Percentiles rank a stretch among this genome's conserved stretches.
Evolutionary conservation across 1,140 invertebrate species (phyloP).

Genomic region (Asbolus verrucosus): DNA sequence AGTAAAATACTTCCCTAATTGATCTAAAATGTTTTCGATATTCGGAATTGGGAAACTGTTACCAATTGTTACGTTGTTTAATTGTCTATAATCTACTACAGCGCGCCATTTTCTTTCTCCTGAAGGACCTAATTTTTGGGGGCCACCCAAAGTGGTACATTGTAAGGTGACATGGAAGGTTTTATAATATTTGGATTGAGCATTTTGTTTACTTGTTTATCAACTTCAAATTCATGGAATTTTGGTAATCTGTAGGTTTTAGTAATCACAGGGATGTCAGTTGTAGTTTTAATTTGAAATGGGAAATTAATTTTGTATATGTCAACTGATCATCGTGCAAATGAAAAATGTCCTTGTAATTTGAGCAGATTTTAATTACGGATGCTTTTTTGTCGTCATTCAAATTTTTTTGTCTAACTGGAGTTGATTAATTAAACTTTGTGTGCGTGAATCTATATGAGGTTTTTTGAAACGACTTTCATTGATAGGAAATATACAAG

Average conservation of each 20-base stretch:
- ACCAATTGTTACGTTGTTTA: slow-evolving; percentile 60
- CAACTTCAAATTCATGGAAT: slow-evolving; percentile 63
- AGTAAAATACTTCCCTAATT: too few species aligned
- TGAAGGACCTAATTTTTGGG: slow-evolving; percentile 63
- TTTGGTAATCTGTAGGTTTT: slow-evolving; percentile 62
- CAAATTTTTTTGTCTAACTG: slow-evolving; percentile 18
- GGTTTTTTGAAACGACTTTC: too few species aligned
- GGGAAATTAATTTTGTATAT: slow-evolving; percentile 34
- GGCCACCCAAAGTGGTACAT: slow-evolving; percentile 63
- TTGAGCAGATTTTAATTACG: slow-evolving; percentile 35
- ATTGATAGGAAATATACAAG: too few species aligned
- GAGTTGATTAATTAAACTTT: slow-evolving; percentile 51
- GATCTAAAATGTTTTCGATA: too few species aligned
- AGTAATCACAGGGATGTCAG: slow-evolving; percentile 53
- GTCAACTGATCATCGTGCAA: slow-evolving; percentile 50
- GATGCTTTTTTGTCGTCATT: too few species aligned
- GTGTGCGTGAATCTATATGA: too few species aligned
- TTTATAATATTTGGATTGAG: slow-evolving; percentile 64
- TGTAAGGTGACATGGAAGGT: slow-evolving; percentile 60
- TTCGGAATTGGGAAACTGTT: too few species aligned
- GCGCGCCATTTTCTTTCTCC: slow-evolving; percentile 63
- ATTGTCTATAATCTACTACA: slow-evolving; percentile 63
- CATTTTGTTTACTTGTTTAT: slow-evolving; percentile 64
- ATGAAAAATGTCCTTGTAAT: slow-evolving; percentile 56
- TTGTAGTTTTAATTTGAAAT: slow-evolving; percentile 57